Evolutionary conservation across 2,888 invertebrate genomes (phyloP).

Genomic region (Bombylius major): DNA sequence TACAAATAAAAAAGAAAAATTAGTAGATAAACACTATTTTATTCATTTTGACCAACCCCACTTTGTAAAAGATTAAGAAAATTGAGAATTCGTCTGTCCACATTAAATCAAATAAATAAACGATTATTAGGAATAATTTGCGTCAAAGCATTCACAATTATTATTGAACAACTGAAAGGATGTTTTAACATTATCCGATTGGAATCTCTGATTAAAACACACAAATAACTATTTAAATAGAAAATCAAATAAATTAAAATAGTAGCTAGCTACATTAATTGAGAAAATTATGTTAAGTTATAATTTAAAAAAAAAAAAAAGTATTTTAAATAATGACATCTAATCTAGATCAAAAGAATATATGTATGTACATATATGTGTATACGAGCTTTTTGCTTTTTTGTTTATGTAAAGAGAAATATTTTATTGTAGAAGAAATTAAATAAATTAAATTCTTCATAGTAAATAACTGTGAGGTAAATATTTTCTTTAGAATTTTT

Average conservation of each 20-base stretch:
- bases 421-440: too few species aligned
- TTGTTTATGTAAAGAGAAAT: too few species aligned
- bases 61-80: background rate
- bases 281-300: background rate
- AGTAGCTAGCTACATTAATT: background rate
- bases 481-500: too few species aligned
- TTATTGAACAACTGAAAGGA: constrained; percentile 6
- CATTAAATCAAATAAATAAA: constrained; percentile 14
- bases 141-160: constrained; percentile 12
- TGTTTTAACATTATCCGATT: constrained; percentile 1
- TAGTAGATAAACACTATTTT: too few species aligned
- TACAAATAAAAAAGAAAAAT: too few species aligned
- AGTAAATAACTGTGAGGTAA: too few species aligned
- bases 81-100: background rate
- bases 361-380: background rate
- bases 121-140: constrained; percentile 16
- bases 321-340: background rate
- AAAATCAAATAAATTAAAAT: too few species aligned
- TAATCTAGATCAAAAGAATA: background rate
- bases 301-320: background rate
- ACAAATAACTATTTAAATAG: too few species aligned
- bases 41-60: background rate
- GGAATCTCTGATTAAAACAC: constrained; percentile 4
- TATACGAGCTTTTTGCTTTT: background rate
- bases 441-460: too few species aligned